Evolutionary conservation across 2,888 invertebrate genomes (phyloP).

Genomic region (Sipha maydis): DNA sequence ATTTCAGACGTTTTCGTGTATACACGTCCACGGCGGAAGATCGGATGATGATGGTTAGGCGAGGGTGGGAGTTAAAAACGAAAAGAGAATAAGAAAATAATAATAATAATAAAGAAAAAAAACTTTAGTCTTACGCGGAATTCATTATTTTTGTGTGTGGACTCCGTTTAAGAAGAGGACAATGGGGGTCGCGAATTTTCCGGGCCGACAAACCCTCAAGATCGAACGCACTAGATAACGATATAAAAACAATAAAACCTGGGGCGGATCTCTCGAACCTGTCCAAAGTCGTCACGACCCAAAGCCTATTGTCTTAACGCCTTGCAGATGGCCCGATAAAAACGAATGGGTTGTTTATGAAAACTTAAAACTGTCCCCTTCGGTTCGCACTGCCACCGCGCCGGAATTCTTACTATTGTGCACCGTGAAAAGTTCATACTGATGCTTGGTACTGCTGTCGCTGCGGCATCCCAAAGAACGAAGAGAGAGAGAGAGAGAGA

Average conservation of each 20-base stretch:
- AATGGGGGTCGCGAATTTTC: constrained; percentile 61
- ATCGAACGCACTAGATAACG: constrained; percentile 55
- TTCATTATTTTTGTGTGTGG: constrained; percentile 55
- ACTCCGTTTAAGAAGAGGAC: constrained; percentile 29
- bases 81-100: constrained; percentile 17
- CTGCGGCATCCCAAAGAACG: neutral
- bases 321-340: constrained; percentile 58
- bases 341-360: constrained; percentile 58
- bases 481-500: neutral
- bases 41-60: neutral
- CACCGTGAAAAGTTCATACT: constrained; percentile 12
- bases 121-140: constrained; percentile 45
- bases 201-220: constrained; percentile 61
- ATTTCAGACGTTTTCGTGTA: constrained; percentile 16
- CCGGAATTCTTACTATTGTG: constrained; percentile 38
- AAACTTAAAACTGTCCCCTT: constrained; percentile 52
- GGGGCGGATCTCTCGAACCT: constrained; percentile 61
- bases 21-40: no score
- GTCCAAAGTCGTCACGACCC: constrained; percentile 61
- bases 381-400: neutral
- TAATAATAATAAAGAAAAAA: constrained; percentile 41
- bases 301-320: constrained; percentile 62
- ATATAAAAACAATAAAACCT: constrained; percentile 61
- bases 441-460: neutral
- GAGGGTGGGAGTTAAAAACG: neutral